Evolutionary conservation across 2,113 vertebrate genomes (phyloP).

Genomic region (Ptilorrhoa leucosticta): DNA sequence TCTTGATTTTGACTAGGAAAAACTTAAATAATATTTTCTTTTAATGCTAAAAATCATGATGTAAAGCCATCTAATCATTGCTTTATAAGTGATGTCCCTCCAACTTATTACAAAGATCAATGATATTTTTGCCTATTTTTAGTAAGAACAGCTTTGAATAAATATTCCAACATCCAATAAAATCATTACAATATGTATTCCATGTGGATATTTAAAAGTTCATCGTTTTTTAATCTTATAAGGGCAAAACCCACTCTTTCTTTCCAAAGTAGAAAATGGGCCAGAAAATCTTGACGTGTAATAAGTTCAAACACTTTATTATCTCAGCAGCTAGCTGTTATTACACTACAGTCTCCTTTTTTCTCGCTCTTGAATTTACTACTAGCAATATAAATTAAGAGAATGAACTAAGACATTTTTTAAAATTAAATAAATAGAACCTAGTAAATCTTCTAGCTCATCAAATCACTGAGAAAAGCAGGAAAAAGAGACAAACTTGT

Average conservation of each 20-base stretch:
- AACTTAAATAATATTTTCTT: not conserved
- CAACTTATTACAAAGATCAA: not conserved
- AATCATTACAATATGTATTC: not conserved
- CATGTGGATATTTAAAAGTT: not conserved
- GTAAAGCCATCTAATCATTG: not conserved
- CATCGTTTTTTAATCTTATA: not conserved
- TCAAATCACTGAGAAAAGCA: not conserved
- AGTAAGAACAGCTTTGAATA: not conserved
- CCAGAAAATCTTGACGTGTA: not conserved
- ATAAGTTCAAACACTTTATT: not conserved
- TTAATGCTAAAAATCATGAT: not conserved
- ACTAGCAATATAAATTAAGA: not conserved
- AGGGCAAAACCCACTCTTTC: not conserved
- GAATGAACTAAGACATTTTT: not conserved
- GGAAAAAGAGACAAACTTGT: not conserved
- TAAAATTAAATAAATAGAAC: not conserved
- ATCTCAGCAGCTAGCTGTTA: not conserved
- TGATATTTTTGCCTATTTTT: not conserved
- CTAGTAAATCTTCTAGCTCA: not conserved
- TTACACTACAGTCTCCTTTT: not conserved
- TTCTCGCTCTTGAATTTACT: not conserved
- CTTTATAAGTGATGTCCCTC: not conserved
- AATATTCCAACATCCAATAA: not conserved
- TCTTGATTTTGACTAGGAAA: not conserved
- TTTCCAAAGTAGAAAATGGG: not conserved